A percentile compares a stretch with the other conserved stretches of the same genome.
These are phyloP conservation scores for Pantherophis guttatus DNA, from an alignment of 2,113 vertebrate genomes.

Conservation along the genomic window DNA sequence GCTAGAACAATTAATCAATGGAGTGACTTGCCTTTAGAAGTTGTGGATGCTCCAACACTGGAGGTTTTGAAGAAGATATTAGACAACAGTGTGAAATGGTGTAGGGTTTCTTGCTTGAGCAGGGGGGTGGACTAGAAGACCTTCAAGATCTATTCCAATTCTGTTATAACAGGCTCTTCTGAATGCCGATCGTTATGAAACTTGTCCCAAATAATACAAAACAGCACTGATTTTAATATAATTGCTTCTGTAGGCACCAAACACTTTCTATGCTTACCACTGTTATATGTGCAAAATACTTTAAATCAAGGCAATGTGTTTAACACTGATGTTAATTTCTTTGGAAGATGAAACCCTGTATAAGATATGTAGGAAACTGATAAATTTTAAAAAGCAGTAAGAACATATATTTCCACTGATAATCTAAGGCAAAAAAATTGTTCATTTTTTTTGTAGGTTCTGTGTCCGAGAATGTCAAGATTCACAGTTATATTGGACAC, in stretches of 20 bases:
- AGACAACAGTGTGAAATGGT: too few relatives aligned
- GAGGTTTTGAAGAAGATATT: too few relatives aligned
- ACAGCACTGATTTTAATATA: not conserved
- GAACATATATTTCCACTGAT: too few relatives aligned
- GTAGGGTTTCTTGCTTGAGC: too few relatives aligned
- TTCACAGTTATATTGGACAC: slow-evolving; percentile 4
- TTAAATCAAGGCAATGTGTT: not conserved
- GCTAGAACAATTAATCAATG: too few relatives aligned
- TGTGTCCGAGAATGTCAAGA: accelerated
- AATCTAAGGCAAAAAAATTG: too few relatives aligned
- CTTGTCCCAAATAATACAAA: not conserved
- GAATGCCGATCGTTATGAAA: not conserved
- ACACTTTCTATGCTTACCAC: not conserved
- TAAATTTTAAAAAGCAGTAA: not conserved
- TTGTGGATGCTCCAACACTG: too few relatives aligned
- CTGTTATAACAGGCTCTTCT: too few relatives aligned
- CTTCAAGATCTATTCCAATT: too few relatives aligned
- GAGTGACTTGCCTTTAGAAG: too few relatives aligned
- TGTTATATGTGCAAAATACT: not conserved
- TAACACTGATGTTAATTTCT: not conserved
- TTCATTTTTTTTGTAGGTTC: slow-evolving; percentile 27
- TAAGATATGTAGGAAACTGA: not conserved
- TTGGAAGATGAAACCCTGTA: not conserved
- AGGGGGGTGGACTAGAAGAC: too few relatives aligned
- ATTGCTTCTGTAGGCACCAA: not conserved